Conservation (phyloP, 2,888 invertebrate genomes). For the Parelbella ahira region DNA sequence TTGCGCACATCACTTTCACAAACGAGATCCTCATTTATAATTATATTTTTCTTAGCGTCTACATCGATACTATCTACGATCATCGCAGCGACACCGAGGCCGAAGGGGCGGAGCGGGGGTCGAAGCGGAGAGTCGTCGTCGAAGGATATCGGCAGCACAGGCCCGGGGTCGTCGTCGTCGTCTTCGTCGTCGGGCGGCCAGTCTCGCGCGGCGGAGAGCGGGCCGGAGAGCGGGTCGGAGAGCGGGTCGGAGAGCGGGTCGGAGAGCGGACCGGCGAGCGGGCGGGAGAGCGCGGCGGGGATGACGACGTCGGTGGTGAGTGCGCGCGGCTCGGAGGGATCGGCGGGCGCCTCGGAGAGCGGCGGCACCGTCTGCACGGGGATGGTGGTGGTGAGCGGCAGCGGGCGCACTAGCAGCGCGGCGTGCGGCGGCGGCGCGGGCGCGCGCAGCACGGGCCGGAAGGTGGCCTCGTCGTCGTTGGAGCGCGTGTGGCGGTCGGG, state of each 20-base stretch:
- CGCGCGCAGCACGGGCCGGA: constrained; percentile 83
- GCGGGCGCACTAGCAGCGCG: constrained; percentile 48
- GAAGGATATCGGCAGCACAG: constrained; percentile 3
- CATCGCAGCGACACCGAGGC: no score
- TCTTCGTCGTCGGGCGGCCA: constrained; percentile 15
- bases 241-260: no score
- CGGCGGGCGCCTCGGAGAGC: constrained; percentile 35
- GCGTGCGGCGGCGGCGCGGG: constrained; percentile 54
- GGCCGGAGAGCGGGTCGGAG: no score
- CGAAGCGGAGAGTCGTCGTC: constrained; percentile 21
- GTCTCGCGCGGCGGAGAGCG: constrained; percentile 30
- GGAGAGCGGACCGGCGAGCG: no score
- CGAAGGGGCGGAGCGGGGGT: constrained; percentile 17
- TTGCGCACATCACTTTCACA: constrained; percentile 36
- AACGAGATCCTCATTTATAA: constrained; percentile 42
- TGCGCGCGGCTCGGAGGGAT: constrained; percentile 32
- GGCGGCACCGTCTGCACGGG: constrained; percentile 47
- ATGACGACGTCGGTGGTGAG: constrained; percentile 43
- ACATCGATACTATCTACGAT: constrained; percentile 37
- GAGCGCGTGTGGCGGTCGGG: constrained; percentile 64
- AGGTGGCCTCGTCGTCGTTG: constrained; percentile 84
- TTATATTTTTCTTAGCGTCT: constrained; percentile 34
- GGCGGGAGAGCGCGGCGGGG: constrained; percentile 34
- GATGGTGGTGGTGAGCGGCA: constrained; percentile 60
- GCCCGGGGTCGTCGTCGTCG: constrained; percentile 14